These are phyloP conservation scores for Rhaphigaster nebulosa DNA, from an alignment of 2,888 invertebrate species.

Conservation along the genomic window DNA sequence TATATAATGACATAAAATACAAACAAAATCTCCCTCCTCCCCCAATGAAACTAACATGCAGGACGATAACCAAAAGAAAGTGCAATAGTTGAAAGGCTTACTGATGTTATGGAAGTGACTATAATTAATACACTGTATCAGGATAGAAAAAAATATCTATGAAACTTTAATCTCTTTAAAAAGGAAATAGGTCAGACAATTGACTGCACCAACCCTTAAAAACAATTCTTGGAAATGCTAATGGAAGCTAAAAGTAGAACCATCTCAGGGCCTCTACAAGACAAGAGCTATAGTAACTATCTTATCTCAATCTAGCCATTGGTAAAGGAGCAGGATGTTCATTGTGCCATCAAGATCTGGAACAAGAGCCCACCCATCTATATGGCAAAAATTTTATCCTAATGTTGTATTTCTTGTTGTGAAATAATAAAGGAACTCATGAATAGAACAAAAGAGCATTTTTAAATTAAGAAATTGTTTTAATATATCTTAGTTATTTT, in stretches of 20 bases:
- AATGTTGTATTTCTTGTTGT: neutral
- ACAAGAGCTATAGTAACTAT: constrained; percentile 1
- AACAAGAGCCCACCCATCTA: neutral
- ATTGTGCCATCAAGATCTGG: constrained; percentile 1
- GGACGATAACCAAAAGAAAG: neutral
- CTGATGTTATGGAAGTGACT: neutral
- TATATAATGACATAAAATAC: neutral
- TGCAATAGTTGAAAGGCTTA: neutral
- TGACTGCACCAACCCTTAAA: neutral
- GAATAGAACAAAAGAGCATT: too few relatives aligned
- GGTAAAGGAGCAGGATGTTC: constrained; percentile 39
- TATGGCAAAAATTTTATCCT: neutral
- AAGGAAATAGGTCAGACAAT: constrained; percentile 2
- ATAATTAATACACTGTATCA: neutral
- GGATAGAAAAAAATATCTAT: neutral
- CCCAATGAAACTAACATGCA: neutral
- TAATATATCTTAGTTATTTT: too few relatives aligned
- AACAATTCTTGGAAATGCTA: constrained; percentile 42
- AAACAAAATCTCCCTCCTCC: neutral
- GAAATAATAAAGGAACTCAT: neutral
- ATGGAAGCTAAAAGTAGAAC: constrained; percentile 39
- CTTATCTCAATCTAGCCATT: constrained; percentile 9
- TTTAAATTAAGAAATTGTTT: too few relatives aligned
- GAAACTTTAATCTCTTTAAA: neutral
- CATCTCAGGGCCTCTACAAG: neutral